Base-by-base conservation (phyloP, 2,797 vertebrate species). In the Hipposideros larvatus region DNA sequence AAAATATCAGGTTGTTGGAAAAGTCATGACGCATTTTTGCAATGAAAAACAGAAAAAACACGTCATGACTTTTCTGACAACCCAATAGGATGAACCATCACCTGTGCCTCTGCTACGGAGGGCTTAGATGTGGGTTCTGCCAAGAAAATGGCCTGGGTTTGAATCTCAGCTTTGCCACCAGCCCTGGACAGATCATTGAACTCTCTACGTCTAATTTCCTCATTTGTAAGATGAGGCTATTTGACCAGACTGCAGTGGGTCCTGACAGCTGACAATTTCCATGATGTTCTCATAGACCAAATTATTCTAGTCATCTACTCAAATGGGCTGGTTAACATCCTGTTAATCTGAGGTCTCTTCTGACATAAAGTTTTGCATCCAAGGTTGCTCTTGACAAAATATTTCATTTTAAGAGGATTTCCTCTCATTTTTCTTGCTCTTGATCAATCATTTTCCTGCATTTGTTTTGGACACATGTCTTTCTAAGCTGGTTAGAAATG, bases 391-490 rank as follows among this genome's bases (percentile, higher is more conserved):
- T 86, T 73, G 59, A 95, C 73, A 95, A 95, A 96, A 91, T 46
- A 94, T 93, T 96, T 90, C 43, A 94, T 77, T 93, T 91, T 80
- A 83, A 79, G 75, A 96, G 70, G 88, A 70, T 71, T 96, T 84
- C 61, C 91, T 95, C 71, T 71, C 87, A 43, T 90, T 83, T 84
- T 91, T 79, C 51, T 66, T 57, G 89, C 46, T 82, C 79, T 96
- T 89, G 71, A 94, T 97, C 89, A 91, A 86, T 84, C 83, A 51
- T 91, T 91, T 96, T 59, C 71, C 89, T 61, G 28, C 31, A 43
- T 94, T 68, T 90, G 79, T 94, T 97, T 95, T 96, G 24, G 91
- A 86, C 71, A 87, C 75, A 87, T 73, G 59, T 83, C 93, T 96
- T 95, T 95, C 71, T 82, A 86, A 43, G 61, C 37, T 89, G 71